Conservation (phyloP, 2,888 invertebrate genomes). For the Smittia aterrima region DNA sequence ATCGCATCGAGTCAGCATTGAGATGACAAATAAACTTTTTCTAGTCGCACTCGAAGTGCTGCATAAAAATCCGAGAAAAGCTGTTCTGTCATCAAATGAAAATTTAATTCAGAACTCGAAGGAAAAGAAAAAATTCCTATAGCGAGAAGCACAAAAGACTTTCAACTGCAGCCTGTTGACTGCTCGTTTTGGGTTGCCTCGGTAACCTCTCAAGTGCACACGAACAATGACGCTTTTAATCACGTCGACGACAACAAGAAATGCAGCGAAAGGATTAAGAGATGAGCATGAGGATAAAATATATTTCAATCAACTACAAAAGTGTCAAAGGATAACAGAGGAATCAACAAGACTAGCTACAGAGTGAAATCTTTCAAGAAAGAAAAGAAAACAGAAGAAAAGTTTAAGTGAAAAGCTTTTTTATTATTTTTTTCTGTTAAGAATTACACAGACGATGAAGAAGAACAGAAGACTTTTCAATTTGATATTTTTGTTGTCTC, state of each 20-base stretch:
- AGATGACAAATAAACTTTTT: too few species aligned
- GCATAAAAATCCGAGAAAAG: neutral
- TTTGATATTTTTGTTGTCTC: neutral
- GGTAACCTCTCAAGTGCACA: neutral
- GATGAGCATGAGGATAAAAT: neutral
- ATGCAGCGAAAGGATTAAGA: neutral
- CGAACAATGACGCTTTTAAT: neutral
- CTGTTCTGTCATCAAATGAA: too few species aligned
- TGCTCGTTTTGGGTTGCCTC: neutral
- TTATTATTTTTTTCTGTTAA: neutral
- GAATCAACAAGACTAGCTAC: neutral
- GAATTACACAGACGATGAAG: neutral
- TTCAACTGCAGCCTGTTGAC: neutral
- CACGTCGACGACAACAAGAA: neutral
- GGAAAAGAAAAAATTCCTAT: neutral
- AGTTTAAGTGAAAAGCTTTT: neutral
- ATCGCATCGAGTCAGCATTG: neutral
- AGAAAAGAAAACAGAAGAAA: neutral
- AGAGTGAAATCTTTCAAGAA: neutral
- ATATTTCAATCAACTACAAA: neutral
- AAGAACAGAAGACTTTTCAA: slow-evolving; percentile 4
- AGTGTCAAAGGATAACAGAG: too few species aligned
- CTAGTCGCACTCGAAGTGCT: neutral
- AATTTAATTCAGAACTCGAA: too few species aligned
- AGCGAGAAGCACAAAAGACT: neutral